Evolutionary conservation across 2,797 vertebrate species (phyloP).

Genomic region (Anguilla obscura): DNA sequence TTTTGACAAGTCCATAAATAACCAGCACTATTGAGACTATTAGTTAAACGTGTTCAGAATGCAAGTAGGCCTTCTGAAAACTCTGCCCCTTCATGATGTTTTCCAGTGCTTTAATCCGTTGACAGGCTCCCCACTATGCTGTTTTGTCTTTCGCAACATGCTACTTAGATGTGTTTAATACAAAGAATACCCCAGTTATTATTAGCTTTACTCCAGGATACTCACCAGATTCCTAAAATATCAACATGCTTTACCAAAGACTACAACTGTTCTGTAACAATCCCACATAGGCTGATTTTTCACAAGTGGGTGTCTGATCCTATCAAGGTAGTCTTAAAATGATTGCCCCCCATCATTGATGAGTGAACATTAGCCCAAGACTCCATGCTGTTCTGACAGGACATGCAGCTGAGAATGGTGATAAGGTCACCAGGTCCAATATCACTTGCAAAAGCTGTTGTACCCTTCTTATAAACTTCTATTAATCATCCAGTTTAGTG

Average conservation of each 20-base stretch:
- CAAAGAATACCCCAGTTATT: constrained; percentile 24
- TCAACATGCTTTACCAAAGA: constrained; percentile 25
- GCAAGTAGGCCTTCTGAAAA: not conserved
- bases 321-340: not conserved
- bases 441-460: not conserved
- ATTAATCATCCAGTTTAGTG: not conserved
- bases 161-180: constrained; percentile 23
- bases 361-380: not conserved
- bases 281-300: not conserved
- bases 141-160: not conserved
- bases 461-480: not conserved
- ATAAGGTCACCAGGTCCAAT: constrained; percentile 13
- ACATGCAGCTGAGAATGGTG: not conserved
- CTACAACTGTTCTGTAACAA: constrained; percentile 18
- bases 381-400: not conserved
- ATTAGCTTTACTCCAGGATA: constrained; percentile 12
- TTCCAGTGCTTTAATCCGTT: constrained; percentile 10
- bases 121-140: not conserved
- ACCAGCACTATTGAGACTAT: constrained; percentile 52
- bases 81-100: not conserved
- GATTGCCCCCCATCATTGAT: not conserved
- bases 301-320: not conserved
- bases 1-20: constrained; percentile 80
- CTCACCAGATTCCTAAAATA: constrained; percentile 29
- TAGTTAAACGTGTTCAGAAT: constrained; percentile 11